Evolutionary conservation across 2,113 vertebrate species (phyloP), one percentile per base, ranked within the genome.

Genomic region (Megaleporinus macrocephalus): DNA sequence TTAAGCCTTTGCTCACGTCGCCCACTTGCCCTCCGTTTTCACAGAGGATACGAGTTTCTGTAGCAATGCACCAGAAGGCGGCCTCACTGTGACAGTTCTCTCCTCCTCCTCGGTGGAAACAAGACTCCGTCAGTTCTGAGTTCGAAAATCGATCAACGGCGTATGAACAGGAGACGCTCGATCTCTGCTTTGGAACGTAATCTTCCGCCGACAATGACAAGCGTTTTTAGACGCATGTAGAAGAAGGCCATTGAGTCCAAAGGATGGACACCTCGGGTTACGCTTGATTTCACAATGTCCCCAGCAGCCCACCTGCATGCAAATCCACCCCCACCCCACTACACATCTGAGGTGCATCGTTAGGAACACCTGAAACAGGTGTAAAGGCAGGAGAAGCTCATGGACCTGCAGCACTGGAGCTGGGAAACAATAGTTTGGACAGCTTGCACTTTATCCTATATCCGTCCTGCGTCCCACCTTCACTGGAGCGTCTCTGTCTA

Each of bases 141-240:
- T n/a, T 24, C 41, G n/a, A 55, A 41, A 29, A 76, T 29, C 55
- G n/a, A 41, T 71, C 20, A 62, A 57, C 62, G 26, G 29, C 57
- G 74, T 59, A 75, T 81, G 75, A 57, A 69, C 63, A 59, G 62
- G 1, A 47, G 24, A 30, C 36, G 63, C 71, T 79, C 44, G 41
- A 76, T 33, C 33, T 33, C 36, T 14, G n/a, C 7, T 71, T 71
- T 27, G 41, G 30, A 61, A 79, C 53, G 3, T 12, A 14, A 47
- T 24, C 47, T 12, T n/a, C 51, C 24, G 16, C 41, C 61, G 59
- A 62, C 22, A 29, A 61, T 5, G n/a, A 73, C 69, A 55, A 61
- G 16, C 24, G 15, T 24, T 14, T 13, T 26, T 33, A 22, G 10
- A 80, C 27, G 51, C 16, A 30, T 14, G 36, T 12, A 1, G 63